phyloP scores from a whole-genome alignment of 2,888 invertebrate species.

The Gortyna flavago region DNA sequence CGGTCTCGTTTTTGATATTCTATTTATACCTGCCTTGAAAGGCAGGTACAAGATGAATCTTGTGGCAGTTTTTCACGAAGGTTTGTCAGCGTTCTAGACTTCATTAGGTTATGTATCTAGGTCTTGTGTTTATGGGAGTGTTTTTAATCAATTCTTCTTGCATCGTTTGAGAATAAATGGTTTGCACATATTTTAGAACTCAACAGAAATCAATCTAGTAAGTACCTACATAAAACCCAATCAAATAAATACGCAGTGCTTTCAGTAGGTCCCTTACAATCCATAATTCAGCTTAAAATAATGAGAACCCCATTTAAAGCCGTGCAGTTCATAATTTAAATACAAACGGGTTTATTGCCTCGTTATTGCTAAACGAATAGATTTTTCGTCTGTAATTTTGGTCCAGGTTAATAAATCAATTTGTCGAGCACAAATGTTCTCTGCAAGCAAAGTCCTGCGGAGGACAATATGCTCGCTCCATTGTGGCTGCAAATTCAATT shows the following conservation, averaged over 20 bases:
- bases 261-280: conserved; percentile 20
- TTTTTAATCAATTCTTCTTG: background rate
- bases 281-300: conserved; percentile 47
- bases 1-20: conserved; percentile 59
- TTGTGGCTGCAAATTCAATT: conserved; percentile 83
- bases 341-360: conserved; percentile 57
- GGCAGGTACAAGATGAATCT: too few relatives aligned
- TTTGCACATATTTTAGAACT: background rate
- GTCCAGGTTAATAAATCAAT: conserved; percentile 80
- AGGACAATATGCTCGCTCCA: conserved; percentile 75
- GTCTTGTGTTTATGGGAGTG: background rate
- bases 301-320: conserved; percentile 43
- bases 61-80: background rate
- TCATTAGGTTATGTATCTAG: background rate
- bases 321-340: conserved; percentile 59
- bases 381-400: conserved; percentile 71
- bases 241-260: conserved; percentile 15
- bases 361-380: conserved; percentile 60
- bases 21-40: conserved; percentile 46
- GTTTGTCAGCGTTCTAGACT: conserved; percentile 7
- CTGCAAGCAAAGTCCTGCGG: conserved; percentile 73
- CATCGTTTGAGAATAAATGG: background rate
- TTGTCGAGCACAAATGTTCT: conserved; percentile 76
- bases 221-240: background rate
- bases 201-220: background rate